A percentile compares a stretch with the other conserved stretches of the same genome.
These are phyloP conservation scores for Bombus picipes DNA, from an alignment of 1,140 invertebrate genomes.

Conservation along the genomic window DNA sequence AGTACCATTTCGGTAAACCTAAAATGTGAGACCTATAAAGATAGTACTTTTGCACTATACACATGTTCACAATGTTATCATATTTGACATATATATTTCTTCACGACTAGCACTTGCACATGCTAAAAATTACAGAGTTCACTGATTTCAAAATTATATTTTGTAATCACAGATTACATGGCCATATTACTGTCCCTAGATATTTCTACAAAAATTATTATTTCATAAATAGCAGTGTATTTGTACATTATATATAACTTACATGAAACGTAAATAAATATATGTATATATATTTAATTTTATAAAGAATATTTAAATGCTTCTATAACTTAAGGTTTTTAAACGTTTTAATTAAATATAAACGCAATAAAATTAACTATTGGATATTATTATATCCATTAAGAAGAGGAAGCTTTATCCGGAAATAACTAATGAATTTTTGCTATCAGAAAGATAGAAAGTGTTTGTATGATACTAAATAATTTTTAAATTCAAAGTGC, in stretches of 20 bases:
- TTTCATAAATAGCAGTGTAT: constrained; percentile 25
- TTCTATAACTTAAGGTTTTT: constrained; percentile 7
- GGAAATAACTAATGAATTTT: not conserved
- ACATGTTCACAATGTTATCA: not conserved
- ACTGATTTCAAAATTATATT: constrained; percentile 50
- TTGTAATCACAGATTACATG: constrained; percentile 62
- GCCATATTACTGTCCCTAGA: constrained; percentile 52
- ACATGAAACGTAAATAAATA: constrained; percentile 24
- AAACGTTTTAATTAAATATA: not conserved
- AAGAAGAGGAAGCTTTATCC: constrained; percentile 17
- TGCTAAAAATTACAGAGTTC: constrained; percentile 19
- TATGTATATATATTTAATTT: not conserved
- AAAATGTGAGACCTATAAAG: constrained; percentile 14
- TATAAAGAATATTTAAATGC: constrained; percentile 29
- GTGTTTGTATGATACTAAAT: too few relatives aligned
- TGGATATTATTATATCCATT: not conserved
- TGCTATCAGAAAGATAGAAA: not conserved
- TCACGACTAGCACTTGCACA: constrained; percentile 15
- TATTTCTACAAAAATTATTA: constrained; percentile 58
- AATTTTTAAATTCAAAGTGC: not conserved
- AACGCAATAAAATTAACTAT: not conserved
- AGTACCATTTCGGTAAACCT: constrained; percentile 17
- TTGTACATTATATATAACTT: constrained; percentile 44
- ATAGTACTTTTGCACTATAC: constrained; percentile 9
- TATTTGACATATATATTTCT: not conserved